These are phyloP conservation scores for Protonemura montana DNA, from an alignment of 2,888 invertebrate species.

Conservation along the genomic window DNA sequence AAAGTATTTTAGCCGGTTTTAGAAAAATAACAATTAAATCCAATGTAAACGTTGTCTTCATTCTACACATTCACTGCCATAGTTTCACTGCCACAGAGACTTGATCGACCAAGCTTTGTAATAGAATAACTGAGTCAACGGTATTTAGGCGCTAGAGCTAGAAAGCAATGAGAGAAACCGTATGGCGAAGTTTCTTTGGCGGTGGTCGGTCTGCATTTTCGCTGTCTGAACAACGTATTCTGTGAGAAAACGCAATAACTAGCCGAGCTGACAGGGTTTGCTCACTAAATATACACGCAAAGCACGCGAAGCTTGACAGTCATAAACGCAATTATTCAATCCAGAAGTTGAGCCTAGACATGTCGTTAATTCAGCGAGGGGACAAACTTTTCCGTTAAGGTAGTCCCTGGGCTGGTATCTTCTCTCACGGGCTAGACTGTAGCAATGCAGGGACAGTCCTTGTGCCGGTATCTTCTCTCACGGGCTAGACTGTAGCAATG, in stretches of 20 bases:
- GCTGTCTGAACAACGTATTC: background rate
- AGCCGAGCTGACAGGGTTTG: background rate
- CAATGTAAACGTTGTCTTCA: too few relatives aligned
- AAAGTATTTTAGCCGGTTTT: too few relatives aligned
- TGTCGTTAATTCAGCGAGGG: too few relatives aligned
- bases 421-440: too few relatives aligned
- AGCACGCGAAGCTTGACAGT: background rate
- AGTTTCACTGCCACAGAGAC: background rate
- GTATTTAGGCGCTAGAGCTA: background rate
- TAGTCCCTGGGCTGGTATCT: too few relatives aligned
- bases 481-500: too few relatives aligned
- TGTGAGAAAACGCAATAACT: background rate
- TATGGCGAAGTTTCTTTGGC: background rate
- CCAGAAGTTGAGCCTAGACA: background rate
- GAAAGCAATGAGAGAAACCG: background rate
- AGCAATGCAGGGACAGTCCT: too few relatives aligned
- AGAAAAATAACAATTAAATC: too few relatives aligned
- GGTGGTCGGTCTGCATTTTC: background rate
- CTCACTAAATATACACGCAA: background rate
- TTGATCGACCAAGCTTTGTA: background rate
- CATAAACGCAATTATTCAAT: background rate
- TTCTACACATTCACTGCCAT: background rate
- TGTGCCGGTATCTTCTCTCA: too few relatives aligned
- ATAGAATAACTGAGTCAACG: background rate
- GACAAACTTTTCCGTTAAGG: too few relatives aligned